Evolutionary conservation across 2,797 vertebrate species (phyloP).

Genomic region (Garrulus glandarius): DNA sequence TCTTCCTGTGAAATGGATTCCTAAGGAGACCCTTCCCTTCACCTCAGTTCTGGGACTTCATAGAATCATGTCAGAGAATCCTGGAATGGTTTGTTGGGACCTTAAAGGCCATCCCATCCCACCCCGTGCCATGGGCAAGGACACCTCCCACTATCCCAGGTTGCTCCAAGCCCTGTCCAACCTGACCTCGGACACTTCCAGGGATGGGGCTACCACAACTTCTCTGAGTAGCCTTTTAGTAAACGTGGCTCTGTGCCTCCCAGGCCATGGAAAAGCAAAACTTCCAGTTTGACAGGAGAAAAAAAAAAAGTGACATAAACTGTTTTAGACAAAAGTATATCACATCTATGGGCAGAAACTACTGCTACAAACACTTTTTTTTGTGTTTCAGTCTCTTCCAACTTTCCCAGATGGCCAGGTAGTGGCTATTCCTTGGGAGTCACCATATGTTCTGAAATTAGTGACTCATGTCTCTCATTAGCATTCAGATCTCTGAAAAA

Average conservation of each 20-base stretch:
- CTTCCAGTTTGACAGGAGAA: not conserved
- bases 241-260: not conserved
- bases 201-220: not conserved
- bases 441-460: not conserved
- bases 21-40: not conserved
- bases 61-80: not conserved
- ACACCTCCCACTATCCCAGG: not conserved
- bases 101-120: rapidly evolving
- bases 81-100: not conserved
- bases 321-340: not conserved
- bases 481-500: not conserved
- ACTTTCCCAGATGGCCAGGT: not conserved
- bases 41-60: not conserved
- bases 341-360: not conserved
- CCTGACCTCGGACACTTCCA: not conserved
- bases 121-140: not conserved
- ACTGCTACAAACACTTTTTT: not conserved
- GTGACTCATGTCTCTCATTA: not conserved
- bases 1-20: not conserved
- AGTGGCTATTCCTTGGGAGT: not conserved
- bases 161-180: rapidly evolving
- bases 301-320: not conserved
- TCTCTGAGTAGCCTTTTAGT: not conserved
- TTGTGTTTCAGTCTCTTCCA: not conserved
- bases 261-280: not conserved